Base-by-base conservation (phyloP, 2,113 vertebrate species). In the Noturus placidus region DNA sequence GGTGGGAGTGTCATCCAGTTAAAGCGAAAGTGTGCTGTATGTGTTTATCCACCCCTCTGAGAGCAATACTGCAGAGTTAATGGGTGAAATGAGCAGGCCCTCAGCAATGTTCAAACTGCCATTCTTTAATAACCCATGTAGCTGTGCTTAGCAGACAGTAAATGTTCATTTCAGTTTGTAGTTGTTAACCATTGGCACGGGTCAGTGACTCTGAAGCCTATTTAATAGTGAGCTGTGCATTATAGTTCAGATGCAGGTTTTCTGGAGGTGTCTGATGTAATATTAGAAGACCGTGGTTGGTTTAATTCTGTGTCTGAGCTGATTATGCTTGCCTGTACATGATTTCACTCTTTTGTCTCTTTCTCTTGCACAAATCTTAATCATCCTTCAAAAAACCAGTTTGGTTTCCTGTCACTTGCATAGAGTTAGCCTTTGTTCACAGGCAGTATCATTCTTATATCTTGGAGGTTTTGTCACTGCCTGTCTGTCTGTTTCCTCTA, bases 271-370 rank as follows among this genome's bases (percentile, higher is more conserved):
- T 52, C 20, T 33, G 3, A 11, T 35, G 22, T 59, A 61, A 61
- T 77, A 70, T 63, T 80, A 80, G 65, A 76, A 65, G 85, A 82
- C 89, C 89, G 76, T 87, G 87, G 76, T 77, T 87, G 54, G 83
- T 87, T 88, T 35, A 52, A 30, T 87, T 82, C 85, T 88, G 87
- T 90, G 89, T 82, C 89, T 90, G 69, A 86, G 74, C 85, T 76
- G 33, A 76, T 83, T 59, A 67, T 87, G 59, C 86, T 50, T 90
- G 89, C 83, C 85, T 87, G 69, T 56, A 85, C 89, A 85, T 35
- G 59, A 84, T 81, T 17, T 72, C 33, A 30, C 67, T 69, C 65
- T 63, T 57, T 54, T 78, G 70, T 57, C 65, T 65, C 46, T 63
- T 76, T 35, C 19, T 33, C 78, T 27, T 83, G 65, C 78, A 74